Base-by-base conservation (phyloP, 1,140 invertebrate genomes). In the Orussus abietinus region DNA sequence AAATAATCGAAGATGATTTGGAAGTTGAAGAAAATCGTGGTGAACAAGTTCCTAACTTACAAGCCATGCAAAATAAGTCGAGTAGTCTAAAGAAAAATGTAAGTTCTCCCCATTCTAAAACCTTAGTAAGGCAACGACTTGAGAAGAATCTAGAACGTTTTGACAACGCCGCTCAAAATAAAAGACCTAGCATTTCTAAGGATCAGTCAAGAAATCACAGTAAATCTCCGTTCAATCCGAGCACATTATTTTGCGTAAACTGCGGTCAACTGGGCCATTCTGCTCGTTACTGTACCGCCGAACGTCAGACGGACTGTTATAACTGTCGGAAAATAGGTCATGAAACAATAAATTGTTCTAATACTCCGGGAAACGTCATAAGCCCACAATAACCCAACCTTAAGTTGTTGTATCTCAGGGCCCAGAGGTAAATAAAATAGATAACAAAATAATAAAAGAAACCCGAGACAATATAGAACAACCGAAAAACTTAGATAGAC, bases 331-430 rank as follows among this genome's bases (percentile, higher is more conserved):
- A 7, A 26, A 1, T n/a, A 5, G 38, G 45, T 1, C 45, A 47
- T 15, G 10, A n/a, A 7, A 47, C 36, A 37, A 32, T 26, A 40
- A 15, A 47, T 28, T 47, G 45, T 14, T 12, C 38, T 12, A 28
- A n/a, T 1, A 12, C 3, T 32, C 26, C n/a, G 29, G 29, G 34
- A 47, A 47, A 47, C 45, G 37, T 9, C 4, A 26, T 38, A 36
- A 20, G 13, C 42, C 28, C 25, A 15, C 42, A 38, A 36, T 45
- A 36, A 11, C 21, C 13, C 2, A 9, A 20, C 29, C 30, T 21
- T 31, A 11, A 21, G 28, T 7, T 41, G 17, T 31, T 21, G 39
- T 14, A n/a, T 2, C 25, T 2, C 5, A 33, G 18, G 39, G 39
- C 28, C 5, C 20, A n/a, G 20, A 31, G 17, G 17, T 5, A 33